Evolutionary conservation across 1,140 invertebrate genomes (phyloP).

Genomic region (Papilio xuthus): DNA sequence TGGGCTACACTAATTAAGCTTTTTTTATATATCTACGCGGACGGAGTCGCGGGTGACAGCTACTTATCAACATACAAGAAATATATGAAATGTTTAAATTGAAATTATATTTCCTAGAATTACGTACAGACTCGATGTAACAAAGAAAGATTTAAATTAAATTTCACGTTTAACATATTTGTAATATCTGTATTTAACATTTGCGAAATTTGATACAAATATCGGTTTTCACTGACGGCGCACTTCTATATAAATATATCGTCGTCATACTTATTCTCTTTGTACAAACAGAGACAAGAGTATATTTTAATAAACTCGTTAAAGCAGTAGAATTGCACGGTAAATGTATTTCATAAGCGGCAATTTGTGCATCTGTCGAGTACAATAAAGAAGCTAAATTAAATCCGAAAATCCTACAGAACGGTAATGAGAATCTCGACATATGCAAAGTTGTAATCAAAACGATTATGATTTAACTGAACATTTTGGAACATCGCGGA

Average conservation of each 20-base stretch:
- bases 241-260: not conserved
- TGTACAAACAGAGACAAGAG: not conserved
- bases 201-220: not conserved
- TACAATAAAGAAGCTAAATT: not conserved
- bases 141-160: not conserved
- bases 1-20: too few relatives aligned
- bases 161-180: not conserved
- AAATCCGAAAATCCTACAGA: not conserved
- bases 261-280: not conserved
- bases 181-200: not conserved
- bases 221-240: not conserved
- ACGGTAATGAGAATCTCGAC: not conserved
- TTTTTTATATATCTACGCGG: too few relatives aligned
- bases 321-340: not conserved
- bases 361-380: slow-evolving; percentile 6
- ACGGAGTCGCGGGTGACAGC: too few relatives aligned
- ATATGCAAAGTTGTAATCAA: not conserved
- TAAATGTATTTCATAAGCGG: not conserved
- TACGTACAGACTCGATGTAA: not conserved
- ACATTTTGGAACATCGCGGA: not conserved
- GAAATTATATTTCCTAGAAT: not conserved
- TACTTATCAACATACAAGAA: too few relatives aligned
- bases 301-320: not conserved
- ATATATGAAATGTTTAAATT: not conserved
- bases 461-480: not conserved